Conservation (phyloP, 2,113 vertebrate species). For the Hippopotamus amphibius region DNA sequence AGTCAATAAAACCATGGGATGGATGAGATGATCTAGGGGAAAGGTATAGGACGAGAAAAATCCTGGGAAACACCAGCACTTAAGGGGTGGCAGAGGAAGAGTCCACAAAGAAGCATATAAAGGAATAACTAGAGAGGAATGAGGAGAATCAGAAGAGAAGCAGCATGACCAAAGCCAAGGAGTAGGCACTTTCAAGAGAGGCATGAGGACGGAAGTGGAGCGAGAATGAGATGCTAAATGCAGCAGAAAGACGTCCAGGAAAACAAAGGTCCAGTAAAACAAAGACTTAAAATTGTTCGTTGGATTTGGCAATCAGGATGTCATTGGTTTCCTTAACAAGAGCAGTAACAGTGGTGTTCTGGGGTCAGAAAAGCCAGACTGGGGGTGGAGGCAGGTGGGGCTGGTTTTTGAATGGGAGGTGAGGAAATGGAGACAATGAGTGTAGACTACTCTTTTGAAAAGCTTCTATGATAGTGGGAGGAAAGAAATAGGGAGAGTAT, state of each 20-base stretch:
- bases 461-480: neutral
- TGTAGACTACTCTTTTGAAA: neutral
- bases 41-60: constrained; percentile 12
- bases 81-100: neutral
- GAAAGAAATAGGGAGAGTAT: constrained; percentile 5
- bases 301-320: constrained; percentile 20
- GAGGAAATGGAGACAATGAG: neutral
- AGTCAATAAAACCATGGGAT: neutral
- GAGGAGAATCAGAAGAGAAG: neutral
- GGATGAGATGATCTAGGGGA: neutral
- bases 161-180: neutral
- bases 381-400: neutral
- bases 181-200: neutral
- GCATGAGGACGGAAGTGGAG: neutral
- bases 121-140: constrained; percentile 3
- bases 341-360: neutral
- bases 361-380: neutral
- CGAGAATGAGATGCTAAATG: neutral
- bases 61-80: neutral
- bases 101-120: neutral
- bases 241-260: neutral
- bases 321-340: constrained; percentile 36
- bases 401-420: neutral
- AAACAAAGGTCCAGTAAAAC: constrained; percentile 27
- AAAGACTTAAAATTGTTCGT: neutral